Conservation (phyloP, 2,888 invertebrate genomes). For the Drosophila atripex region DNA sequence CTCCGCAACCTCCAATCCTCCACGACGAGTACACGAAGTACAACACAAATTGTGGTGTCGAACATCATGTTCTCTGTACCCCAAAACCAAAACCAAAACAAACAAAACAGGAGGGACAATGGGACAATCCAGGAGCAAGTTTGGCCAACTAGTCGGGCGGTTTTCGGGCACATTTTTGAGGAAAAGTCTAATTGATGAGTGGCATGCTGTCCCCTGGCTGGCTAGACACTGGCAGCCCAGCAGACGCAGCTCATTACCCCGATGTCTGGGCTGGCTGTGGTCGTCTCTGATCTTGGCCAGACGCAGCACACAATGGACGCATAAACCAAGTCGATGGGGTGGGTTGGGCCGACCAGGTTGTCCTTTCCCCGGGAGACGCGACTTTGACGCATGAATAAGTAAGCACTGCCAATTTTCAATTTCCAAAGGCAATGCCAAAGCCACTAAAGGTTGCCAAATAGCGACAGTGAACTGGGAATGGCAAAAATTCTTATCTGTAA, state of each 20-base stretch:
- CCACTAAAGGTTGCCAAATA: constrained; percentile 1
- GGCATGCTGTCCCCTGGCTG: constrained; percentile 40
- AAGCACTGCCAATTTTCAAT: constrained; percentile 59
- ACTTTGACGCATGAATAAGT: constrained; percentile 61
- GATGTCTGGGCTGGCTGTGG: constrained; percentile 24
- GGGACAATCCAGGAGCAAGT: constrained; percentile 13
- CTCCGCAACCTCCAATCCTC: constrained; percentile 12
- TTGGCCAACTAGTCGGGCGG: constrained; percentile 23
- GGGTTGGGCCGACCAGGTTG: neutral
- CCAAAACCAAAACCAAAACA: constrained; percentile 16
- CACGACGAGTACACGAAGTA: constrained; percentile 60
- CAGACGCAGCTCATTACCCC: constrained; percentile 44
- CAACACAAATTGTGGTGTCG: constrained; percentile 81
- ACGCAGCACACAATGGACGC: constrained; percentile 42
- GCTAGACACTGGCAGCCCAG: constrained; percentile 52
- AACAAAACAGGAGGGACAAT: constrained; percentile 22
- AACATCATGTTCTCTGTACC: constrained; percentile 74
- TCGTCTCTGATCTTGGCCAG: constrained; percentile 30
- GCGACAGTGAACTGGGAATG: constrained; percentile 21
- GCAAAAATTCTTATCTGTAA: neutral
- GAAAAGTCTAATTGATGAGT: constrained; percentile 68
- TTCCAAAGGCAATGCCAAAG: constrained; percentile 45
- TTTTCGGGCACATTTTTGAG: constrained; percentile 46
- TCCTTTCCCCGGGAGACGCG: constrained; percentile 31
- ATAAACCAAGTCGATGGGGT: constrained; percentile 24